phyloP scores from a whole-genome alignment of 2,113 vertebrate genomes.

The Poecile atricapillus region DNA sequence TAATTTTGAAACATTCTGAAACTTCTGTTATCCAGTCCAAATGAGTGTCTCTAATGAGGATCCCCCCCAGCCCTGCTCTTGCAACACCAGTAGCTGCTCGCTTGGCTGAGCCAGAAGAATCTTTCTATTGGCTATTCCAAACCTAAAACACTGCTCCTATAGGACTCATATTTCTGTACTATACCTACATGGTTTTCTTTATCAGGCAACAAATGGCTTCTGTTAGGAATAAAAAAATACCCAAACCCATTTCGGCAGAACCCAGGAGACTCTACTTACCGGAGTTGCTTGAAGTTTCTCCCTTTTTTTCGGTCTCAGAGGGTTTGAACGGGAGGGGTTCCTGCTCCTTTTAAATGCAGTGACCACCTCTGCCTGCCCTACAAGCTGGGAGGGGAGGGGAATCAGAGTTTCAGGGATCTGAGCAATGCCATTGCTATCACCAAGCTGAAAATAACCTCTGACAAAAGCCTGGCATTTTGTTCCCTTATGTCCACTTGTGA shows the following conservation, averaged over 20 bases:
- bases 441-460: slow-evolving; percentile 76
- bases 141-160: neutral
- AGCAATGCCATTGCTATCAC: slow-evolving; percentile 76
- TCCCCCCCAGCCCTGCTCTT: neutral
- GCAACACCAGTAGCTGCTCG: neutral
- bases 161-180: neutral
- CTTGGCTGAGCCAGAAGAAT: neutral
- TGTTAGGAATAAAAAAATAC: neutral
- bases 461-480: slow-evolving; percentile 71
- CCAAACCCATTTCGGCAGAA: neutral
- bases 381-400: slow-evolving; percentile 50
- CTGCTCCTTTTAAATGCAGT: slow-evolving; percentile 62
- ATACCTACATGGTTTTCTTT: neutral
- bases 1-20: neutral
- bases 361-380: neutral
- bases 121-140: neutral
- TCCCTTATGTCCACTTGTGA: slow-evolving; percentile 51
- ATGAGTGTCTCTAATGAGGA: accelerated
- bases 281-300: neutral
- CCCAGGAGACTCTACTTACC: neutral
- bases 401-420: slow-evolving; percentile 46
- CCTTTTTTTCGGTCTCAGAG: neutral
- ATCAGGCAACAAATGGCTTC: neutral
- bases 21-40: neutral
- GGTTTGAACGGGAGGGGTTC: neutral